These are phyloP conservation scores for Esox niger DNA, from an alignment of 2,113 vertebrate genomes.

Conservation along the genomic window DNA sequence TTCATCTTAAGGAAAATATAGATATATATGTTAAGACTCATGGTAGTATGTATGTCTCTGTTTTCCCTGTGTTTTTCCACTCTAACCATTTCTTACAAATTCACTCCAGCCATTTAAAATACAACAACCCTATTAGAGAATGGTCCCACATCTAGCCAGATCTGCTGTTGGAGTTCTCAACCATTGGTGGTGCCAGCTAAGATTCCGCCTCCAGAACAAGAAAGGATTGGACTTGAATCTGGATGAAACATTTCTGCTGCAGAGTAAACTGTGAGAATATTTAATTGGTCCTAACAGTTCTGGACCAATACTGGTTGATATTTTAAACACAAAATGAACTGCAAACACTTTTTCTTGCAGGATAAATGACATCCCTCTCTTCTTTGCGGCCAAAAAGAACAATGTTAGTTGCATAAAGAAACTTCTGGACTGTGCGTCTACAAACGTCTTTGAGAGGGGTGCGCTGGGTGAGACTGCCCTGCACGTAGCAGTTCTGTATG, in stretches of 20 bases:
- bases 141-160: conserved; percentile 38
- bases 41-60: too few species aligned
- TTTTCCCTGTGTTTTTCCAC: too few species aligned
- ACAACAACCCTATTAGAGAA: background rate
- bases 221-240: conserved; percentile 76
- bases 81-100: too few species aligned
- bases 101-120: background rate
- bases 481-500: conserved; percentile 84
- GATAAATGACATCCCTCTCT: conserved; percentile 83
- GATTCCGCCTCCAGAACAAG: conserved; percentile 72
- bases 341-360: conserved; percentile 55
- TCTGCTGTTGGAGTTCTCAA: conserved; percentile 70
- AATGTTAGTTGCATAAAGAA: conserved; percentile 79
- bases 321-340: background rate
- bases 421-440: conserved; percentile 77
- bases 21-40: too few species aligned
- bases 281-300: background rate
- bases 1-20: too few species aligned
- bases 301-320: background rate
- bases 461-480: conserved; percentile 90
- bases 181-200: conserved; percentile 75
- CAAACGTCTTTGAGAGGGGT: conserved; percentile 88
- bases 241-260: conserved; percentile 72
- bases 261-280: conserved; percentile 63
- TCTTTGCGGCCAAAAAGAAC: conserved; percentile 85